phyloP scores from a whole-genome alignment of 2,888 invertebrate genomes.

The Rhimphoctona megacephalus region DNA sequence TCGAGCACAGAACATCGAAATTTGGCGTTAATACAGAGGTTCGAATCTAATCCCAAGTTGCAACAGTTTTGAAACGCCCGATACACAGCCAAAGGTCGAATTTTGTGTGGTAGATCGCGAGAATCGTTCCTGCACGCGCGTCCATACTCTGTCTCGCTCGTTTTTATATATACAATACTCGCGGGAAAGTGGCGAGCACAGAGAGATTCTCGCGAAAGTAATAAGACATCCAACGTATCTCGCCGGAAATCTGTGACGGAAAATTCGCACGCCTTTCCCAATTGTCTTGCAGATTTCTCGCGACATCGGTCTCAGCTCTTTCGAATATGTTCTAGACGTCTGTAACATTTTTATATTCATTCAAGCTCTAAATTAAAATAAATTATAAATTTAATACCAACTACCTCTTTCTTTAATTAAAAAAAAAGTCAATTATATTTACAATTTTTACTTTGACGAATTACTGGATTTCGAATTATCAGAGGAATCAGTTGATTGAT shows the following conservation, averaged over 20 bases:
- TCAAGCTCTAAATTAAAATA: not conserved
- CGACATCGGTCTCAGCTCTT: conserved; percentile 16
- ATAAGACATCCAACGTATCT: conserved; percentile 29
- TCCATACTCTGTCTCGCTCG: conserved; percentile 6
- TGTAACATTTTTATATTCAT: not conserved
- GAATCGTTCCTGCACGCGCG: conserved; percentile 46
- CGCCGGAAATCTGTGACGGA: conserved; percentile 59
- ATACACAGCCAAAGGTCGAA: not conserved
- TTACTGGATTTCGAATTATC: not conserved
- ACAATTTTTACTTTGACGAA: not conserved
- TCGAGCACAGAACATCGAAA: no score
- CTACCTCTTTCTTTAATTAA: not conserved
- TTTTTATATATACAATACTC: conserved; percentile 18
- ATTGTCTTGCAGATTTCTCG: conserved; percentile 57
- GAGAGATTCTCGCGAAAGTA: conserved; percentile 59
- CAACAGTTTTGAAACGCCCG: not conserved
- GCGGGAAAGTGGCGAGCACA: conserved; percentile 53
- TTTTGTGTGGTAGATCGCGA: conserved; percentile 23
- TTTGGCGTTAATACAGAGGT: no score
- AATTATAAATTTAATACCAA: not conserved
- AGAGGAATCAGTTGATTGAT: not conserved
- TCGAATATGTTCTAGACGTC: conserved; percentile 14
- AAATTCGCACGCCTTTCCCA: conserved; percentile 65
- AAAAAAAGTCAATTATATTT: no score
- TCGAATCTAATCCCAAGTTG: no score